These are phyloP conservation scores for Scophthalmus maximus DNA, from an alignment of 2,113 vertebrate genomes.

Conservation along the genomic window DNA sequence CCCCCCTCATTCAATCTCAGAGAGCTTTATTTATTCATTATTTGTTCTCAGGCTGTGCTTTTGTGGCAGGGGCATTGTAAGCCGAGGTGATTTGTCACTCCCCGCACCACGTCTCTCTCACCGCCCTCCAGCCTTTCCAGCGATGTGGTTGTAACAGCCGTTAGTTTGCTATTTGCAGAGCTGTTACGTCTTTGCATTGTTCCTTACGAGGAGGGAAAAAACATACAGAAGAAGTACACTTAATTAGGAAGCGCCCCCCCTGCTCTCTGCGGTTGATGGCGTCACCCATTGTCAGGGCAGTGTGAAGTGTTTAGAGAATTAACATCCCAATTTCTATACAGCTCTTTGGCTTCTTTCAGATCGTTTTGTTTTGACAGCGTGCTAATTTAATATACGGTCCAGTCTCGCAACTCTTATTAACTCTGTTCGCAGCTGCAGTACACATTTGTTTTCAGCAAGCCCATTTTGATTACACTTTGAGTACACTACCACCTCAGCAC, in stretches of 20 bases:
- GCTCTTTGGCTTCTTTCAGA: neutral
- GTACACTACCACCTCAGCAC: neutral
- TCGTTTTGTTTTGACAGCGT: constrained; percentile 16
- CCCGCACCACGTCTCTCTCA: neutral
- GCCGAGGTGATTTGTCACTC: constrained; percentile 68
- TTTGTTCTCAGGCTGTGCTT: constrained; percentile 61
- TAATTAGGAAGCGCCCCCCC: constrained; percentile 17
- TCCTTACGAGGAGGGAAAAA: constrained; percentile 1
- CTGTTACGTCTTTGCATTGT: constrained; percentile 36
- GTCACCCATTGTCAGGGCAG: neutral
- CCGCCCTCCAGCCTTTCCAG: constrained; percentile 10
- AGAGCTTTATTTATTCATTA: constrained; percentile 79
- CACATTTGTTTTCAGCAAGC: neutral
- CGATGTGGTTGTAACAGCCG: constrained; percentile 3
- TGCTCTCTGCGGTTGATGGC: neutral
- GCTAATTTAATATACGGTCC: constrained; percentile 6
- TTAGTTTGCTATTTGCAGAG: constrained; percentile 36
- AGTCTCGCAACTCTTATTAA: constrained; percentile 14
- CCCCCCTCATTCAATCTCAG: constrained; percentile 58
- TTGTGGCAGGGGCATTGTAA: constrained; percentile 59
- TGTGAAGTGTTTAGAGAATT: neutral
- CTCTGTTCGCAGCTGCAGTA: constrained; percentile 5
- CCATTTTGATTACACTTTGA: neutral
- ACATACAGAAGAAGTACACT: neutral
- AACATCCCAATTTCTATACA: neutral